phyloP scores from a whole-genome alignment of 2,113 vertebrate genomes.

The Phrynosoma platyrhinos region DNA sequence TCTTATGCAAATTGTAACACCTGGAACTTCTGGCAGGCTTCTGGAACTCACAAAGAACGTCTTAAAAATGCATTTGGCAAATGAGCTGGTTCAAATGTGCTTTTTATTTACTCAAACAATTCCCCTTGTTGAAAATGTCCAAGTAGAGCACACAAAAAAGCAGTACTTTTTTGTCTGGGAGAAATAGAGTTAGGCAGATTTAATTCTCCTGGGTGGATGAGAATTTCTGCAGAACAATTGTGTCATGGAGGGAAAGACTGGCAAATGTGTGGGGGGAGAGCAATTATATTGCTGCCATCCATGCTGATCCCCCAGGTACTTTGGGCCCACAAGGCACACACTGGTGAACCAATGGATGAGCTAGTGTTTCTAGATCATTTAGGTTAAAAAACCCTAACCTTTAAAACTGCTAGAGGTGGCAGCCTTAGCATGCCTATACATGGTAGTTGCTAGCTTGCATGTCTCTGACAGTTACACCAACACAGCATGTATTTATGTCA shows the following conservation, averaged over 20 bases:
- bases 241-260: not conserved
- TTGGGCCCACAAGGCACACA: not conserved
- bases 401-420: not conserved
- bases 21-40: slow-evolving; percentile 40
- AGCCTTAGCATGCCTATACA: no score
- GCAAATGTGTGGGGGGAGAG: not conserved
- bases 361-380: not conserved
- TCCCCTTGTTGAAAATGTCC: slow-evolving; percentile 12
- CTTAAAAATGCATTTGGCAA: slow-evolving; percentile 39
- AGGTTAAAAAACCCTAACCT: not conserved
- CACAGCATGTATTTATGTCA: no score
- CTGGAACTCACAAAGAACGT: slow-evolving; percentile 28
- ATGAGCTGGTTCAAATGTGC: slow-evolving; percentile 20
- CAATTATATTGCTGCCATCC: no score
- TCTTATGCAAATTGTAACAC: slow-evolving; percentile 35
- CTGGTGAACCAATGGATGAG: not conserved
- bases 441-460: no score
- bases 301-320: not conserved
- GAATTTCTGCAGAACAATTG: not conserved
- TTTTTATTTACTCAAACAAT: slow-evolving; percentile 35
- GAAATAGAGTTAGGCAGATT: not conserved
- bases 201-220: not conserved
- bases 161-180: not conserved
- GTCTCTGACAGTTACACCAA: no score
- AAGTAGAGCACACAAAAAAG: not conserved